Evolutionary conservation across 92 coral and sea anemone species (phyloP).

Genomic region (Palythoa grandiflora): DNA sequence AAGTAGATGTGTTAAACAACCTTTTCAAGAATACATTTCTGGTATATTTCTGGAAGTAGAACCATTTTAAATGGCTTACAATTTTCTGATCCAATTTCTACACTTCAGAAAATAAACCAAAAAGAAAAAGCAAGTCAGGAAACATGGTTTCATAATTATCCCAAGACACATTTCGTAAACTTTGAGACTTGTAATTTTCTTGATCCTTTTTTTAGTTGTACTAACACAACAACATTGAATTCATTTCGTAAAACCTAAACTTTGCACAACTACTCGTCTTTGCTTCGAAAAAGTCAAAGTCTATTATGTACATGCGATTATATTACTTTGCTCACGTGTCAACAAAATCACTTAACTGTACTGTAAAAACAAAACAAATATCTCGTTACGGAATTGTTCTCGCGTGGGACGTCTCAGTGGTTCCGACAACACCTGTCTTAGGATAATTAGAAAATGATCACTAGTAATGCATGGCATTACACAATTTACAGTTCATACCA

Average conservation of each 20-base stretch:
- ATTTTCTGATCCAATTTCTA: background rate
- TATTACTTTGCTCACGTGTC: background rate
- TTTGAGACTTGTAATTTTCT: background rate
- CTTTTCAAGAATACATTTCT: background rate
- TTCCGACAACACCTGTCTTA: slow-evolving; percentile 2
- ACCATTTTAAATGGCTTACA: slow-evolving; percentile 1
- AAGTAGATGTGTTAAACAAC: background rate
- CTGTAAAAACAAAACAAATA: background rate
- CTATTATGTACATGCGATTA: background rate
- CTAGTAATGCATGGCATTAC: background rate
- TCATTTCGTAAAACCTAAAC: background rate
- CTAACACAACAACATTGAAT: background rate
- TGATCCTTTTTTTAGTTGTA: background rate
- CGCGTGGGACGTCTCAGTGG: background rate
- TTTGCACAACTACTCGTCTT: background rate
- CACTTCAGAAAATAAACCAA: background rate
- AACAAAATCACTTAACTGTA: background rate
- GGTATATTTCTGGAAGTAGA: background rate
- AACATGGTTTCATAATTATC: background rate
- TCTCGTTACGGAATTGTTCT: slow-evolving; percentile 1
- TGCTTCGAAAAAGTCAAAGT: background rate
- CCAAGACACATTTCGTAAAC: background rate
- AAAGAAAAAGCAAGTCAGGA: background rate
- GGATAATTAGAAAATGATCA: background rate
- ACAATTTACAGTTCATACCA: slow-evolving; percentile 3